Conservation (phyloP, 2,888 invertebrate species). For the Chymomyza procnemis region DNA sequence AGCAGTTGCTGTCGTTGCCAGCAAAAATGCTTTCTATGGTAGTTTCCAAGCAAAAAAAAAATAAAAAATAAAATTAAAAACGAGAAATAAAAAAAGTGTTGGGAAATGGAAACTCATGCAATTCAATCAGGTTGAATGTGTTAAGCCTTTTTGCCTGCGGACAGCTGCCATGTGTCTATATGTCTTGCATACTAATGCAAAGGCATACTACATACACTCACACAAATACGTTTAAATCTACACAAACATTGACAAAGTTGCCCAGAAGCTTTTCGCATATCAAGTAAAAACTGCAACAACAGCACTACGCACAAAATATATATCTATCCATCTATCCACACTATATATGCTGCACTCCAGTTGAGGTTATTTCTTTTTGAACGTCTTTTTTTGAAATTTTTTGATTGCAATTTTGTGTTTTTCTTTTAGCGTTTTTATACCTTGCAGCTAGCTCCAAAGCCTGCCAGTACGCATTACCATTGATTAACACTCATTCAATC, state of each 20-base stretch:
- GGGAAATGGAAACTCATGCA: background rate
- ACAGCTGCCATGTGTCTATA: constrained; percentile 16
- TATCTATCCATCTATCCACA: too few relatives aligned
- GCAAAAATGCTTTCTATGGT: constrained; percentile 10
- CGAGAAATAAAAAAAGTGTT: background rate
- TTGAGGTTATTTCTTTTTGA: constrained; percentile 7
- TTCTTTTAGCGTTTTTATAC: constrained; percentile 15
- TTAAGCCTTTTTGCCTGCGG: constrained; percentile 10
- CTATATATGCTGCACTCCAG: too few relatives aligned
- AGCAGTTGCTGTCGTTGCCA: constrained; percentile 14
- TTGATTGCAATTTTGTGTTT: constrained; percentile 68
- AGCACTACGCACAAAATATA: constrained; percentile 12
- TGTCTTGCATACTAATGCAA: background rate
- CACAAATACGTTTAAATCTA: constrained; percentile 9
- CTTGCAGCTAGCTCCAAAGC: constrained; percentile 1
- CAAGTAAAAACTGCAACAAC: constrained; percentile 10
- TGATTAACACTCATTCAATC: constrained; percentile 67
- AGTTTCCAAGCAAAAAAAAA: background rate
- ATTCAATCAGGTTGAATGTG: background rate
- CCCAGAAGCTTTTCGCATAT: constrained; percentile 3
- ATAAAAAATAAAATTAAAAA: background rate
- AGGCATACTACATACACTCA: background rate
- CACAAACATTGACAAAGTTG: constrained; percentile 12
- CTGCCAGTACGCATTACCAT: constrained; percentile 69
- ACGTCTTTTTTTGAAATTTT: constrained; percentile 35